Evolutionary conservation across 2,888 invertebrate species (phyloP).

Genomic region (Agelastica alni): DNA sequence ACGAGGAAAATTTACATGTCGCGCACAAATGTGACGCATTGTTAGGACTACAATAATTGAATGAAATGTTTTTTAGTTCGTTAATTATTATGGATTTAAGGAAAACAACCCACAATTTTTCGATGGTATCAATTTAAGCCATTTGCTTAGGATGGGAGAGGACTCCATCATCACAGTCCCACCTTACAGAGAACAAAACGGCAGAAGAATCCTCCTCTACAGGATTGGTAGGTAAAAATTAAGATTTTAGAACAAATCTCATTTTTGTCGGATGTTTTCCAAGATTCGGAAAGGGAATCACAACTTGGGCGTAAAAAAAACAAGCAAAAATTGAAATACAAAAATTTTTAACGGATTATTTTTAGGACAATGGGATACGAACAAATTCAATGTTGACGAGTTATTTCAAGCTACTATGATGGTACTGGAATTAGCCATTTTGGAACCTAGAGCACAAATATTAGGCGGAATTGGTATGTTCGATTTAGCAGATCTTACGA

Average conservation of each 20-base stretch:
- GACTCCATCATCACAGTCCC: constrained; percentile 72
- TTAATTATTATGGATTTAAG: constrained; percentile 76
- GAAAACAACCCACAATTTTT: constrained; percentile 72
- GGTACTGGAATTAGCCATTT: constrained; percentile 71
- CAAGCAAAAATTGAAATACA: too few species aligned
- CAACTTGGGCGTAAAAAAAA: too few species aligned
- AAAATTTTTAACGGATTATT: too few species aligned
- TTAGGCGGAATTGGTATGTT: constrained; percentile 78
- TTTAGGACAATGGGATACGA: constrained; percentile 76
- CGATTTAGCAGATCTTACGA: constrained; percentile 71
- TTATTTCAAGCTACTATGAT: constrained; percentile 73
- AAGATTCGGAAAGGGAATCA: too few species aligned
- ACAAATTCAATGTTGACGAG: constrained; percentile 67
- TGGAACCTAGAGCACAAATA: constrained; percentile 77
- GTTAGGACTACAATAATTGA: too few species aligned
- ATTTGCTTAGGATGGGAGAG: constrained; percentile 68
- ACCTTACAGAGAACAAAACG: constrained; percentile 76
- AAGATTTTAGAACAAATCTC: too few species aligned
- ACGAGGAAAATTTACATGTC: too few species aligned
- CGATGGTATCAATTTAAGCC: constrained; percentile 68
- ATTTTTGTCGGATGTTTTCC: too few species aligned
- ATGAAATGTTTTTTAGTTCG: constrained; percentile 72
- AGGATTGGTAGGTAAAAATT: constrained; percentile 69
- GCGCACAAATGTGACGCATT: too few species aligned
- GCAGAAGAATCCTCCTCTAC: constrained; percentile 72